These are phyloP conservation scores for Chromobotia macracanthus DNA, from an alignment of 2,797 vertebrate genomes.

Conservation along the genomic window DNA sequence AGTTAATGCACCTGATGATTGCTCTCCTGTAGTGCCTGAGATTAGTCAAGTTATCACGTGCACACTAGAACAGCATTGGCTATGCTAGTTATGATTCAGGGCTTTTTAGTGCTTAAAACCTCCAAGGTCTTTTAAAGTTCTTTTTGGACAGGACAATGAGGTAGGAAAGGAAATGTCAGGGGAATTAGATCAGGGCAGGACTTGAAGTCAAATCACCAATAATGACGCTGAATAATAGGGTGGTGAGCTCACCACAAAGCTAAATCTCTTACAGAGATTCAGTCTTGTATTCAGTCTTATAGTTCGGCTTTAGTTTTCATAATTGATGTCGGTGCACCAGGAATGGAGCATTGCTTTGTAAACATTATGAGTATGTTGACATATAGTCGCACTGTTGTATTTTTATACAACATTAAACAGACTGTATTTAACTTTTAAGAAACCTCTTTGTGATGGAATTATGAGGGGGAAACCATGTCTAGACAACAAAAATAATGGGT, in stretches of 20 bases:
- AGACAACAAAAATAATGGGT: background rate
- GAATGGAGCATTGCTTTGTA: background rate
- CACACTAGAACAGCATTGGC: too few relatives aligned
- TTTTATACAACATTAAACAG: background rate
- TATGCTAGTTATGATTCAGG: too few relatives aligned
- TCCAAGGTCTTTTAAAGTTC: too few relatives aligned
- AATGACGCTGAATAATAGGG: too few relatives aligned
- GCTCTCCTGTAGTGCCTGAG: too few relatives aligned
- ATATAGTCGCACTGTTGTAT: background rate
- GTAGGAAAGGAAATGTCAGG: background rate
- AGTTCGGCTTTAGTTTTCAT: background rate
- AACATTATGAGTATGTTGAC: background rate
- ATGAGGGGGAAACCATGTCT: conserved; percentile 10
- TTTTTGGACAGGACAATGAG: background rate
- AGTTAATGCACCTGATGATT: too few relatives aligned
- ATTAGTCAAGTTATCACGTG: too few relatives aligned
- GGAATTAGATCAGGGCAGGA: too few relatives aligned
- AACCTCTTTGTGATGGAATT: background rate
- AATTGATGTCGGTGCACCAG: background rate
- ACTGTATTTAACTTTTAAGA: background rate
- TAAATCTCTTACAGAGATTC: background rate
- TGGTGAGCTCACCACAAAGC: too few relatives aligned
- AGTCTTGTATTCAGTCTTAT: too few relatives aligned
- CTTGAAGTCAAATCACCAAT: too few relatives aligned
- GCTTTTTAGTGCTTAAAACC: too few relatives aligned